Conservation (phyloP, 2,797 vertebrate species). For the Stomatorhinus walkeri region DNA sequence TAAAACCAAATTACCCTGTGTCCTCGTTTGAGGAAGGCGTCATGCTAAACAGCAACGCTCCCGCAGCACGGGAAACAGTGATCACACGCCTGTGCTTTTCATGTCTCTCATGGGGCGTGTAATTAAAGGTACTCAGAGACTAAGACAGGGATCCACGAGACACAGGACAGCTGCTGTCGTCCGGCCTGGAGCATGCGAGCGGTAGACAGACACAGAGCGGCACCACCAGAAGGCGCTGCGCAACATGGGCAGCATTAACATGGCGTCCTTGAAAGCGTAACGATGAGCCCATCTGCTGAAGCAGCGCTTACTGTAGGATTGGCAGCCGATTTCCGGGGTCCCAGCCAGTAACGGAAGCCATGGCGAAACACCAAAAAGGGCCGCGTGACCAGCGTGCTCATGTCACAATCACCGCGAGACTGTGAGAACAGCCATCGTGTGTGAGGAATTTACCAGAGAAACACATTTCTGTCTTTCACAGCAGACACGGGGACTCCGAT, state of each 20-base stretch:
- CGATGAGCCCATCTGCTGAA: not conserved
- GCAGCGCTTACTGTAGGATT: not conserved
- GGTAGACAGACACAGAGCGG: not conserved
- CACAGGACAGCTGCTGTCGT: not conserved
- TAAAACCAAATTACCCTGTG: not conserved
- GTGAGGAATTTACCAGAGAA: not conserved
- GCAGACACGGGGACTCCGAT: not conserved
- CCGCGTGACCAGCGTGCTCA: not conserved
- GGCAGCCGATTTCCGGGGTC: not conserved
- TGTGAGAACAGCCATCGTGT: not conserved
- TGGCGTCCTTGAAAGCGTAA: not conserved
- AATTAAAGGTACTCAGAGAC: not conserved
- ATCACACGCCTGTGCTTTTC: not conserved
- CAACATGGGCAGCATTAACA: not conserved
- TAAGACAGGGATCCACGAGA: not conserved
- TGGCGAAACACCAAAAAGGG: not conserved
- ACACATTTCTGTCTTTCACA: not conserved
- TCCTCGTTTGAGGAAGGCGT: not conserved
- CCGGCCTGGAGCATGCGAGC: not conserved
- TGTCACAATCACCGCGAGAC: not conserved
- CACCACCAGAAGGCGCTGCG: not conserved
- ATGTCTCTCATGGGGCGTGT: not conserved
- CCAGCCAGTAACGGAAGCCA: not conserved
- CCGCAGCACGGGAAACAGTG: not conserved
- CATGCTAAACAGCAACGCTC: not conserved